A percentile compares a stretch with the other conserved stretches of the same genome.
These are phyloP conservation scores for Theretra japonica DNA, from an alignment of 2,888 invertebrate genomes.

Conservation along the genomic window DNA sequence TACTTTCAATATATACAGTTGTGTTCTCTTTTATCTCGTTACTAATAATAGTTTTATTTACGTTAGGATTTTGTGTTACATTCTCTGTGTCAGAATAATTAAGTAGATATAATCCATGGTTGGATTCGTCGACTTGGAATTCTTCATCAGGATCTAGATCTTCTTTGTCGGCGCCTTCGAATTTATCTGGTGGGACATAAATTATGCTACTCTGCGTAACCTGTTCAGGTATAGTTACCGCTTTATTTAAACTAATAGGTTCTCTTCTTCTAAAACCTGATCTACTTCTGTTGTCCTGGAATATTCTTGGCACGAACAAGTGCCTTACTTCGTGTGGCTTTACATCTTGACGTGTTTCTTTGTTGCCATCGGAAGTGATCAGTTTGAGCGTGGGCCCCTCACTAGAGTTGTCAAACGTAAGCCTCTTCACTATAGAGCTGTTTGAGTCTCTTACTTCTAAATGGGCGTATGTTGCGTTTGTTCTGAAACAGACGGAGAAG, in stretches of 20 bases:
- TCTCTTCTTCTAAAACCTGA: conserved; percentile 73
- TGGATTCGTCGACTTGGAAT: conserved; percentile 83
- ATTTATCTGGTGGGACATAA: conserved; percentile 78
- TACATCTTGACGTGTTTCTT: conserved; percentile 71
- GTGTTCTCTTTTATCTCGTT: conserved; percentile 55
- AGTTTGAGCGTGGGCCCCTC: conserved; percentile 69
- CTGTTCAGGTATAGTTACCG: conserved; percentile 57
- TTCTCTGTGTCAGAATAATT: conserved; percentile 81
- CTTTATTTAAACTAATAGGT: conserved; percentile 52
- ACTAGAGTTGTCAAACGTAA: conserved; percentile 74
- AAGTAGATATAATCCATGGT: conserved; percentile 79
- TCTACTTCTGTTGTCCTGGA: conserved; percentile 72
- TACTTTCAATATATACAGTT: conserved; percentile 51
- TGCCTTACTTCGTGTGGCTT: conserved; percentile 79
- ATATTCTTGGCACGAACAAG: conserved; percentile 72
- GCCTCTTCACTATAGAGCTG: conserved; percentile 70
- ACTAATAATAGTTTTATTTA: conserved; percentile 57
- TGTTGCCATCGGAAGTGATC: conserved; percentile 70
- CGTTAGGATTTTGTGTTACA: conserved; percentile 60
- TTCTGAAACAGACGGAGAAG: conserved; percentile 63
- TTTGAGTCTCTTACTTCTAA: conserved; percentile 75
- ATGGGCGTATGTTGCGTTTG: conserved; percentile 77
- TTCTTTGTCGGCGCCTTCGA: conserved; percentile 77
- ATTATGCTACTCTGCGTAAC: conserved; percentile 69
- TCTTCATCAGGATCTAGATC: conserved; percentile 82